phyloP scores from a whole-genome alignment of 2,888 invertebrate species.

The Acanthopleura granulata region DNA sequence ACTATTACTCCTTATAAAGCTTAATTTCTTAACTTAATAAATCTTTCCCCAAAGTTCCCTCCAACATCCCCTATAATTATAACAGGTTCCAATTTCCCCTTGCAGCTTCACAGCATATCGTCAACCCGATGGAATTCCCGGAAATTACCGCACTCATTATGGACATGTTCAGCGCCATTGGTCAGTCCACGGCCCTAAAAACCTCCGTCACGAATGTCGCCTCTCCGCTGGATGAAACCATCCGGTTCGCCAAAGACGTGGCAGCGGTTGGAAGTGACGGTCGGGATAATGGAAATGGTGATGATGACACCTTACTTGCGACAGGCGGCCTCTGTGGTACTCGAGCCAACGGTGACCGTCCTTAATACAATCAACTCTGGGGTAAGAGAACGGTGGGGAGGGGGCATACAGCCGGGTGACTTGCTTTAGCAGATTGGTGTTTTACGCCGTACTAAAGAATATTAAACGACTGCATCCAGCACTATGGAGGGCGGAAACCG shows the following conservation, averaged over 20 bases:
- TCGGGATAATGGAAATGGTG: background rate
- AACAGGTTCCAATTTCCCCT: too few species aligned
- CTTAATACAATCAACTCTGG: background rate
- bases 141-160: background rate
- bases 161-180: background rate
- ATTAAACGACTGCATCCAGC: too few species aligned
- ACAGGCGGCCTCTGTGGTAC: background rate
- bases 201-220: background rate
- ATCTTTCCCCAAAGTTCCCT: too few species aligned
- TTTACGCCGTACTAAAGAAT: too few species aligned
- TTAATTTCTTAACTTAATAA: too few species aligned
- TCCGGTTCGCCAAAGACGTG: background rate
- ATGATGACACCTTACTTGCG: constrained; percentile 10
- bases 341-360: background rate
- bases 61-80: too few species aligned
- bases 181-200: background rate
- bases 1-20: too few species aligned
- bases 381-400: too few species aligned
- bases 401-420: too few species aligned
- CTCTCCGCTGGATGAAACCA: background rate
- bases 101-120: background rate
- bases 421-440: too few species aligned
- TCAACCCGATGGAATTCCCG: background rate
- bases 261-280: background rate
- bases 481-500: too few species aligned